phyloP scores from a whole-genome alignment of 35 echinoderm and acorn worm species.

The Chiridota heheva region DNA sequence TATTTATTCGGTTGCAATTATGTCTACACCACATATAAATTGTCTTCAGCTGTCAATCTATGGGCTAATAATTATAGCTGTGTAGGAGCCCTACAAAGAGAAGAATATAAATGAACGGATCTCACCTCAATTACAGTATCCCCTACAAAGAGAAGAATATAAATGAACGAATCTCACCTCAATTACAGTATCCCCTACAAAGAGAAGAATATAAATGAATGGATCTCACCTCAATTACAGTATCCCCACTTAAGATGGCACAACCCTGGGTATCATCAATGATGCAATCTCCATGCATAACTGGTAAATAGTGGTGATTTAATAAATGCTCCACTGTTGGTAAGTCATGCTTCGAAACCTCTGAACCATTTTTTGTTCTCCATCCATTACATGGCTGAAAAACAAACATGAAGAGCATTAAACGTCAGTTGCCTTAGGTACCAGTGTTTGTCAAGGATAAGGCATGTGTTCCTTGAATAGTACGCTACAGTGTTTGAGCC shows the following conservation, averaged over 20 bases:
- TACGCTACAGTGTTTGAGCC: background rate
- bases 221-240: conserved; percentile 71
- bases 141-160: no score
- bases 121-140: no score
- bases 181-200: no score
- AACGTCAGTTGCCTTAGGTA: background rate
- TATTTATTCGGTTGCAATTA: no score
- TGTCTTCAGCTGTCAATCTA: no score
- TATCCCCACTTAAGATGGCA: conserved; percentile 87
- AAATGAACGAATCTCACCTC: no score
- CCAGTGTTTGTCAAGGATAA: background rate
- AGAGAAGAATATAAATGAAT: no score
- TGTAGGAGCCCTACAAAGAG: no score
- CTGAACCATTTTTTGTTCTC: conserved; percentile 45
- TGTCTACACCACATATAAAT: no score
- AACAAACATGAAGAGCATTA: background rate
- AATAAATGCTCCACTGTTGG: conserved; percentile 40
- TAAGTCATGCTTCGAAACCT: conserved; percentile 40
- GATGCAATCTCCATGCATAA: conserved; percentile 86
- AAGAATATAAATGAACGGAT: no score
- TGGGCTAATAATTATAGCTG: no score
- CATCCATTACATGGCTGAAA: conserved; percentile 59
- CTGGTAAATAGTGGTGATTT: conserved; percentile 49
- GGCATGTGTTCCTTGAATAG: background rate
- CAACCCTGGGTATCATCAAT: conserved; percentile 57